These are phyloP conservation scores for Heliconius eleuchia DNA, from an alignment of 1,140 invertebrate species.

Conservation along the genomic window DNA sequence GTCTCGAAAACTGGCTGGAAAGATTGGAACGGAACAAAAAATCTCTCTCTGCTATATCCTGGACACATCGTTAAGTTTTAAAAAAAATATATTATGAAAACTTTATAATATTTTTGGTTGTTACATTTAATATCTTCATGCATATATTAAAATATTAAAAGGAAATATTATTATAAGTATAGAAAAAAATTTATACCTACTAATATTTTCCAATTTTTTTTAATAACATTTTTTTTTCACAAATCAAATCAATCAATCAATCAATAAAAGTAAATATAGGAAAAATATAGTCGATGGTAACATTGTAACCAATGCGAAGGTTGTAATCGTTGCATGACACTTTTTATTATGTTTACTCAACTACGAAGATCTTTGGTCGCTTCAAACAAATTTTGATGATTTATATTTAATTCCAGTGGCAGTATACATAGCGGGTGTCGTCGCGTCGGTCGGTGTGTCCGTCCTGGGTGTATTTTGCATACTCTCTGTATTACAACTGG, in stretches of 20 bases:
- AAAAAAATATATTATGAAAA: no score
- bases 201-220: no score
- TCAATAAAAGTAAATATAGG: neutral
- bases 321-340: conserved; percentile 16
- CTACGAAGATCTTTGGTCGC: neutral
- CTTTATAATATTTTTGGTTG: no score
- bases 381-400: neutral
- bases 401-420: conserved; percentile 83
- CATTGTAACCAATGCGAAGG: conserved; percentile 15
- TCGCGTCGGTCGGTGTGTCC: conserved; percentile 86
- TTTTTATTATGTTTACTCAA: conserved; percentile 19
- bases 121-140: no score
- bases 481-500: conserved; percentile 89
- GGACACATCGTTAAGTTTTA: no score
- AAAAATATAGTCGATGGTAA: conserved; percentile 2
- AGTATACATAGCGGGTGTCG: conserved; percentile 89
- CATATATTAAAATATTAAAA: no score
- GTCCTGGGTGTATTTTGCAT: conserved; percentile 88
- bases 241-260: neutral
- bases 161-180: no score
- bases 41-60: no score
- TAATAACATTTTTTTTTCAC: no score
- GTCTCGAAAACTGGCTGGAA: no score
- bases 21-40: no score
- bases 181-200: no score